phyloP scores from a whole-genome alignment of 2,113 vertebrate genomes.

The human (Homo sapiens) region GRCh38 chr1:186571001-186571500 shows the following conservation, averaged over 20 bases:
- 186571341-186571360: too few relatives aligned
- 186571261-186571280: too few relatives aligned
- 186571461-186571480: too few relatives aligned
- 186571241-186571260: background rate
- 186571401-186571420: too few relatives aligned
- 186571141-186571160: background rate
- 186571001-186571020: background rate
- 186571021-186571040: background rate
- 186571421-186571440: too few relatives aligned
- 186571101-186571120: background rate
- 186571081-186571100: background rate
- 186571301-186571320: too few relatives aligned
- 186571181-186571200: background rate
- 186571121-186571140: background rate
- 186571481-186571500: too few relatives aligned
- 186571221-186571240: slow-evolving; percentile 5
- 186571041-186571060: background rate
- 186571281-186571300: too few relatives aligned
- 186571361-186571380: too few relatives aligned
- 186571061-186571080: background rate
- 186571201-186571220: background rate
- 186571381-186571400: too few relatives aligned
- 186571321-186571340: too few relatives aligned
- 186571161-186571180: background rate
- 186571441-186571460: too few relatives aligned